Conservation (phyloP, 2,113 vertebrate species). For the Calyptommatus sinebrachiatus region DNA sequence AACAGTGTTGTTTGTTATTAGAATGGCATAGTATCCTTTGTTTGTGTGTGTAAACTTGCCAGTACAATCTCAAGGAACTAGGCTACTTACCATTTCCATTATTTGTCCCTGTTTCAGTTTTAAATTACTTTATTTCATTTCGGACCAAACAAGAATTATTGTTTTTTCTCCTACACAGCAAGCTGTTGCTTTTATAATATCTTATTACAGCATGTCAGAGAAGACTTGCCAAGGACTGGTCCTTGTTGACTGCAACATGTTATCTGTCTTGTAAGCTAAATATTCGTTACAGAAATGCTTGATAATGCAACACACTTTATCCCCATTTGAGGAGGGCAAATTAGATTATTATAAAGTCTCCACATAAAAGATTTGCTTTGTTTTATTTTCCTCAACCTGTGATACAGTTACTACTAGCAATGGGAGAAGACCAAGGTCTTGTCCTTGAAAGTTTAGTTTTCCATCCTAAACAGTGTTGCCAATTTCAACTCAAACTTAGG, state of each 20-base stretch:
- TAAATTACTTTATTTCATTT: constrained; percentile 38
- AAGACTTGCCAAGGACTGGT: constrained; percentile 61
- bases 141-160: constrained; percentile 13
- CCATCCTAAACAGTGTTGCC: not conserved
- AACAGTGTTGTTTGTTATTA: constrained; percentile 18
- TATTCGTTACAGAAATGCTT: constrained; percentile 8
- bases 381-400: not conserved
- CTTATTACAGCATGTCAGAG: constrained; percentile 60
- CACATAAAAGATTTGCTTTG: not conserved
- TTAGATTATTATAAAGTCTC: not conserved
- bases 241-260: not conserved
- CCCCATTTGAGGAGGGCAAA: not conserved
- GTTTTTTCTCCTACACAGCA: not conserved
- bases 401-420: no score
- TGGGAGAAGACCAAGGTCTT: no score
- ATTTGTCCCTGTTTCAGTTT: constrained; percentile 46
- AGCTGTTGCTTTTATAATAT: constrained; percentile 61
- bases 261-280: constrained; percentile 51
- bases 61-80: constrained; percentile 22
- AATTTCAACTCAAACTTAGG: not conserved
- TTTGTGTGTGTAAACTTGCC: constrained; percentile 25
- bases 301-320: not conserved
- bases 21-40: constrained; percentile 12
- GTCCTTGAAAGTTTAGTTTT: not conserved
- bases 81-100: constrained; percentile 58